A percentile compares a stretch with the other conserved stretches of the same genome.
phyloP scores from a whole-genome alignment of 2,797 vertebrate genomes.

The Jordanella pulchra region DNA sequence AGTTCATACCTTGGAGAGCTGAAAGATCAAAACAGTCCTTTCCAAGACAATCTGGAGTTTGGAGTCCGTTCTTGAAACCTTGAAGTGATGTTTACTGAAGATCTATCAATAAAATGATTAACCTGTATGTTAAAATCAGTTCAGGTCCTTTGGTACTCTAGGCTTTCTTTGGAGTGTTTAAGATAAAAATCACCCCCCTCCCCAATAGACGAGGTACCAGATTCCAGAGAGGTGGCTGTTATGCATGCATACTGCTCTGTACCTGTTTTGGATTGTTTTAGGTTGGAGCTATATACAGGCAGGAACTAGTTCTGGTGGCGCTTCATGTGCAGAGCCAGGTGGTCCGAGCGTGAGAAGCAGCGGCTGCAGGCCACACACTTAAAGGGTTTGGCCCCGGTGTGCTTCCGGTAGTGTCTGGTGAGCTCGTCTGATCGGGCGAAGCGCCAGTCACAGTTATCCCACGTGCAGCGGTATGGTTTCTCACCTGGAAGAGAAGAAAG shows the following conservation, averaged over 20 bases:
- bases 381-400: constrained; percentile 94
- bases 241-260: background rate
- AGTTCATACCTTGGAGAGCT: constrained; percentile 43
- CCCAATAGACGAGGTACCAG: background rate
- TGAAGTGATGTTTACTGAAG: constrained; percentile 5
- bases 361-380: constrained; percentile 90
- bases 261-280: background rate
- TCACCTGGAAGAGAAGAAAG: constrained; percentile 77
- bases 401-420: constrained; percentile 91
- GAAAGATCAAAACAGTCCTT: constrained; percentile 21
- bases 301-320: constrained; percentile 85
- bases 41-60: constrained; percentile 24
- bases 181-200: no score
- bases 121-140: constrained; percentile 4
- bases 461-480: constrained; percentile 91
- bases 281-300: background rate
- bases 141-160: background rate
- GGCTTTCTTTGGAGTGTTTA: constrained; percentile 3
- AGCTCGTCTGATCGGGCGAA: constrained; percentile 95
- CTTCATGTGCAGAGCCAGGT: constrained; percentile 94
- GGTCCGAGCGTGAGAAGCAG: constrained; percentile 94
- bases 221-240: background rate
- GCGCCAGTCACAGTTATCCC: constrained; percentile 92
- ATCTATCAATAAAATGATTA: background rate
- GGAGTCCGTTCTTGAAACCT: background rate